Evolutionary conservation across 92 coral and sea anemone species (phyloP).

Genomic region (Isaurus tuberculatus): DNA sequence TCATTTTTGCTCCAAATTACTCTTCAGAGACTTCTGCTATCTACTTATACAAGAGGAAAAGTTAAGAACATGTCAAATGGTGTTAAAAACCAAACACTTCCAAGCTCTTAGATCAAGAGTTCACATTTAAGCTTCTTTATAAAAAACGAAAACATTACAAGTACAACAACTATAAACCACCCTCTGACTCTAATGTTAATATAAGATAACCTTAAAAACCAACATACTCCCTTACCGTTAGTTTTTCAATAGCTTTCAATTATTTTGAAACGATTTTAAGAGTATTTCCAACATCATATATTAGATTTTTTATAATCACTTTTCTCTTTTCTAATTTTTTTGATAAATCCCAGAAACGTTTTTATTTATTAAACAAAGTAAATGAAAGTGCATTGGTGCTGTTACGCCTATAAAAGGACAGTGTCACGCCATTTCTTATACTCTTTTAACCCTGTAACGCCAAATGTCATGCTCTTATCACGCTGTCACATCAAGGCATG

Average conservation of each 20-base stretch:
- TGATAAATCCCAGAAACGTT: not conserved
- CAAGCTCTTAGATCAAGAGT: not conserved
- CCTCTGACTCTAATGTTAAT: too few species aligned
- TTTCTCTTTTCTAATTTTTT: not conserved
- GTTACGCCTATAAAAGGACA: not conserved
- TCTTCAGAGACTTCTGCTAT: not conserved
- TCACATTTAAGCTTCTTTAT: conserved; percentile 1
- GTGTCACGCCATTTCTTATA: not conserved
- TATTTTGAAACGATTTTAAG: not conserved
- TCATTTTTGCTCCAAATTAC: not conserved
- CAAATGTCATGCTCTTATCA: conserved; percentile 3
- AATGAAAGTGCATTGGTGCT: not conserved
- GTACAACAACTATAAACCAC: not conserved
- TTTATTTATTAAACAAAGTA: not conserved
- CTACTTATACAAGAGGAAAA: not conserved
- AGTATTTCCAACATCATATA: not conserved
- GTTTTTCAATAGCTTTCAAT: not conserved
- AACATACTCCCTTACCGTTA: not conserved
- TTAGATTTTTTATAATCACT: conserved; percentile 1
- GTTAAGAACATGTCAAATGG: not conserved
- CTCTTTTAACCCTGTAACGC: not conserved
- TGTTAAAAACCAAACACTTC: not conserved
- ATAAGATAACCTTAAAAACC: not conserved
- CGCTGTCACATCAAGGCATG: conserved; percentile 11
- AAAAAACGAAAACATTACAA: not conserved